Percentiles rank a stretch among this genome's conserved stretches.
These are phyloP conservation scores for Leiothrix lutea DNA, from an alignment of 2,113 vertebrate species.

Conservation along the genomic window DNA sequence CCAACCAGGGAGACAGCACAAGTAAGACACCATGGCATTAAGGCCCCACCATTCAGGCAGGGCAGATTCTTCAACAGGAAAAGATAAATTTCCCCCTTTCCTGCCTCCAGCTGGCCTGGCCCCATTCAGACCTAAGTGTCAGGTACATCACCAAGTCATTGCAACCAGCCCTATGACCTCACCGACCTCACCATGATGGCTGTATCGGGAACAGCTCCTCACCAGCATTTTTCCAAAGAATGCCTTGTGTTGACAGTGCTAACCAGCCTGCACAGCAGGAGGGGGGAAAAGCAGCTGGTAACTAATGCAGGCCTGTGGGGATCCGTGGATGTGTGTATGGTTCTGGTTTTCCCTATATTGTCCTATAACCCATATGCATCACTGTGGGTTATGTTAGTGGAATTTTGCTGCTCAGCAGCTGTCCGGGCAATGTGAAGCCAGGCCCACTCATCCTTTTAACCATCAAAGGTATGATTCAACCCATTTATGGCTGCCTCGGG, in stretches of 20 bases:
- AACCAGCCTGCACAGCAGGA: not conserved
- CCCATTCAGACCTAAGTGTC: not conserved
- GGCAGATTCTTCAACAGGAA: not conserved
- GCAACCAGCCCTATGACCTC: not conserved
- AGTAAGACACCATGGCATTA: rapidly evolving
- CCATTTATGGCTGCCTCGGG: not conserved
- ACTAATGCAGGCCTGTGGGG: not conserved
- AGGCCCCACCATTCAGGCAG: not conserved
- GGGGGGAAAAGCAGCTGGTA: not conserved
- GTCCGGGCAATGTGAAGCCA: not conserved
- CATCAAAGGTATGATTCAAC: not conserved
- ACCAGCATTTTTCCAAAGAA: not conserved
- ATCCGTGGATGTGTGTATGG: not conserved
- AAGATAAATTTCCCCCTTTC: not conserved
- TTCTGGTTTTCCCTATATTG: not conserved
- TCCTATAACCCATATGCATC: constrained; percentile 12
- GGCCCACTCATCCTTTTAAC: not conserved
- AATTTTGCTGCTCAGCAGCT: constrained; percentile 47
- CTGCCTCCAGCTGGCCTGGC: not conserved
- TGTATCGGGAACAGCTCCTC: not conserved
- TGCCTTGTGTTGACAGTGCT: constrained; percentile 13
- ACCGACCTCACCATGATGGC: rapidly evolving
- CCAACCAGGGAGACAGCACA: not conserved
- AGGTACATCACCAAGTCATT: not conserved
- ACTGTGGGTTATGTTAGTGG: not conserved